Evolutionary conservation across 2,113 vertebrate genomes (phyloP), one percentile per base, ranked within the genome.

Genomic region (Microcebus griseorufus): DNA sequence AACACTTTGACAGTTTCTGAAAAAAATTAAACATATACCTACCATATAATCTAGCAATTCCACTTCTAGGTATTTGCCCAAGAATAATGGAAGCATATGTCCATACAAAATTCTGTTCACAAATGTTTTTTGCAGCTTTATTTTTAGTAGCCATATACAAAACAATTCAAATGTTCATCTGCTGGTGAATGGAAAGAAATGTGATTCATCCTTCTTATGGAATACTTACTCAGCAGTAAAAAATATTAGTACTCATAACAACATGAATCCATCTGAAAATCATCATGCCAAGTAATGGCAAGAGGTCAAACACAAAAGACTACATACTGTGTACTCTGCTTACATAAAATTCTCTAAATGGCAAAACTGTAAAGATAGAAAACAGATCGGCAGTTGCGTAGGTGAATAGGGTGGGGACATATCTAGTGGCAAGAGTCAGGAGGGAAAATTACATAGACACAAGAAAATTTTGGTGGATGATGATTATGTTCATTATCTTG

Each of bases 271-370:
- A 22, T 75, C 58, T 88, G 70, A 79, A 69, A 95, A 64, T 5
- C 25, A 62, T 76, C 11, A 42, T 22, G 29, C 1, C 55, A 70
- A 91, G 23, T 34, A 65, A 48, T 53, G 53, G 17, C 5, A 55
- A 32, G 55, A 82, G 85, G 45, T 81, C 60, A 85, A 93, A 90
- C n/a, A 72, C 37, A 64, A 64, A 84, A 39, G 32, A 55, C 23
- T 22, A 39, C 12, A 9, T 13, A 87, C 20, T 34, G 4, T 72
- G 64, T 7, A 70, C 37, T 76, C 23, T 10, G 29, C 10, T 88
- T 65, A 78, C 2, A 48, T 76, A 10, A 88, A 67, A 65, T 70
- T 70, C 42, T 65, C 37, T 84, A 88, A 72, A 53, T 55, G 51
- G n/a, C 45, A 84, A 76, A 78, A 79, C 23, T 34, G 6, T 25